Percentiles rank a stretch among this genome's conserved stretches.
Evolutionary conservation across 2,113 vertebrate species (phyloP).

Genomic region (Oxyruncus cristatus): DNA sequence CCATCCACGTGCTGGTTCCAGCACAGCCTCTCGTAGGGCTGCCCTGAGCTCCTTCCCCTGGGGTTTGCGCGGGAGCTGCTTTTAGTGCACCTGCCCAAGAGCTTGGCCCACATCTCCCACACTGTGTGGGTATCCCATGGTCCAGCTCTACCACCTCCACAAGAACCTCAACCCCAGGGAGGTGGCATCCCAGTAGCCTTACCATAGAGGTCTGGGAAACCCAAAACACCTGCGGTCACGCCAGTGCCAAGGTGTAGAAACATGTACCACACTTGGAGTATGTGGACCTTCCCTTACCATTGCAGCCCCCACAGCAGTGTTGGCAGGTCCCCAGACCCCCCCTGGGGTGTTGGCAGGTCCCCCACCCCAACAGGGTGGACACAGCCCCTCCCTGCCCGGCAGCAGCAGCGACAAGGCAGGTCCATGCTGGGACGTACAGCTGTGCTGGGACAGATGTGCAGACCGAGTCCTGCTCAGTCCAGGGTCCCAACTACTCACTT

Average conservation of each 20-base stretch:
- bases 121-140: fast-evolving
- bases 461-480: neutral
- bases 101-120: neutral
- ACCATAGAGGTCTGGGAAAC: neutral
- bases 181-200: neutral
- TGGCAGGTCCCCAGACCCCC: no score
- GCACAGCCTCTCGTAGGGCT: fast-evolving
- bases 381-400: neutral
- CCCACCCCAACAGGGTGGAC: neutral
- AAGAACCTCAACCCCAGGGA: neutral
- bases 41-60: neutral
- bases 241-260: neutral
- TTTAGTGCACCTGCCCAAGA: neutral
- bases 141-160: neutral
- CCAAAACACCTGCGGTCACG: fast-evolving
- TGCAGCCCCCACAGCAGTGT: neutral
- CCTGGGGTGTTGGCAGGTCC: no score
- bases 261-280: fast-evolving
- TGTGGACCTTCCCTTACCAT: fast-evolving
- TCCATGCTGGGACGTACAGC: neutral
- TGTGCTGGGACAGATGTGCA: neutral
- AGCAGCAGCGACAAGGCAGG: neutral
- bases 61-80: neutral
- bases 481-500: conserved; percentile 50
- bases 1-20: neutral